Evolutionary conservation across 1,140 invertebrate species (phyloP), one percentile per base, ranked within the genome.

Genomic region (Sitophilus oryzae): DNA sequence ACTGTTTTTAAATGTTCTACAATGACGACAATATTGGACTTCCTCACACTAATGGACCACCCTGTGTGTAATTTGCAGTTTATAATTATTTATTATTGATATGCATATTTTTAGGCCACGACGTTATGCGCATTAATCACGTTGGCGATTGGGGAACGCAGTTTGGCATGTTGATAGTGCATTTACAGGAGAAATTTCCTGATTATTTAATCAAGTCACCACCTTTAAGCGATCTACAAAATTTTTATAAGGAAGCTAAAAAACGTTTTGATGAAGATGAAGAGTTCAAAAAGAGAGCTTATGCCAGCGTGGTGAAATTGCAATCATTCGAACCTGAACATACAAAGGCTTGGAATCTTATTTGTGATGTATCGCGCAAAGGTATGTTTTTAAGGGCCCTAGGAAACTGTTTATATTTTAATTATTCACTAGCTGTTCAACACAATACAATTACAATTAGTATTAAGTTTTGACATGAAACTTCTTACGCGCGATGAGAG

Each of bases 101-200:
- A 8, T 40, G 16, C 6, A 40, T 41, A n/a, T n/a, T n/a, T 2
- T 19, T 60, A 52, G 91, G 93, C 0, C 90, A 98, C 76, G 86
- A 98, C 76, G 94, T 99, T 0, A 61, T 98, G 3, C 79, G 96
- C 11, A 67, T 98, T 0, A 99, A 99, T 74, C 96, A 99, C 69
- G 74, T 99, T 38, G 97, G 97, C n/a, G 97, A 99, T 73, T 99
- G 97, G 97, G 97, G 97, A 6, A 99, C 97, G 1, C 97, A 98
- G 71, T 99, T 99, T 81, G 96, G 96, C 42, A 99, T 99, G 97
- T 76, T 99, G 0, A 96, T 99, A 67, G 93, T 95, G 43, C 93
- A 99, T 77, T 77, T 99, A 16, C 83, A 90, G 73, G 96, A 99
- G 56, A 82, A 83, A 64, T 99, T 90, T 73, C 96, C 96, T 0